Conservation (phyloP, 2,797 vertebrate species). For the Pantherophis vulpinus region DNA sequence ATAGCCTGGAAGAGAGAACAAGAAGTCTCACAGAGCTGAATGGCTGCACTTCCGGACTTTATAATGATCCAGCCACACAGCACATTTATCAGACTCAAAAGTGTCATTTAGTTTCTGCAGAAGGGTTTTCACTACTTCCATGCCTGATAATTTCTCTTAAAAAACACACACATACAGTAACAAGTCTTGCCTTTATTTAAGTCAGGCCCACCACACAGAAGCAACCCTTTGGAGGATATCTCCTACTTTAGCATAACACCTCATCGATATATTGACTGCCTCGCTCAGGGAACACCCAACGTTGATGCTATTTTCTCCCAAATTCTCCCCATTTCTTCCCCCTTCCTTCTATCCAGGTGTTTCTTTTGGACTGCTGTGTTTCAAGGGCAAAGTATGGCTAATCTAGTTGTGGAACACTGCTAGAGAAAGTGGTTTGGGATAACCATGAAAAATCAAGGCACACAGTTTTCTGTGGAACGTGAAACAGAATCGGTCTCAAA, state of each 20-base stretch:
- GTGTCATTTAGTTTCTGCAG: background rate
- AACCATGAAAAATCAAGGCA: background rate
- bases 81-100: conserved; percentile 16
- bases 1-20: conserved; percentile 52
- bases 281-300: background rate
- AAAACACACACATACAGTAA: background rate
- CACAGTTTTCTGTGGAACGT: background rate
- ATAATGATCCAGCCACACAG: conserved; percentile 39
- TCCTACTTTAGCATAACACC: background rate
- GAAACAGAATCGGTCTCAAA: background rate
- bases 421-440: background rate
- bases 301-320: background rate
- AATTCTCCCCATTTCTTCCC: background rate
- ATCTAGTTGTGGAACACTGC: background rate
- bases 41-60: conserved; percentile 36
- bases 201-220: background rate
- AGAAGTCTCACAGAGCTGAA: conserved; percentile 27
- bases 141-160: background rate
- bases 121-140: conserved; percentile 33
- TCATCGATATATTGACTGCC: background rate
- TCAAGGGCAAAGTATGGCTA: background rate
- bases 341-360: background rate
- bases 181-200: conserved; percentile 45
- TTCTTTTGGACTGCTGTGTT: background rate
- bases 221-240: background rate